phyloP scores from a whole-genome alignment of 2,113 vertebrate genomes.

The Leptobrachium ailaonicum region DNA sequence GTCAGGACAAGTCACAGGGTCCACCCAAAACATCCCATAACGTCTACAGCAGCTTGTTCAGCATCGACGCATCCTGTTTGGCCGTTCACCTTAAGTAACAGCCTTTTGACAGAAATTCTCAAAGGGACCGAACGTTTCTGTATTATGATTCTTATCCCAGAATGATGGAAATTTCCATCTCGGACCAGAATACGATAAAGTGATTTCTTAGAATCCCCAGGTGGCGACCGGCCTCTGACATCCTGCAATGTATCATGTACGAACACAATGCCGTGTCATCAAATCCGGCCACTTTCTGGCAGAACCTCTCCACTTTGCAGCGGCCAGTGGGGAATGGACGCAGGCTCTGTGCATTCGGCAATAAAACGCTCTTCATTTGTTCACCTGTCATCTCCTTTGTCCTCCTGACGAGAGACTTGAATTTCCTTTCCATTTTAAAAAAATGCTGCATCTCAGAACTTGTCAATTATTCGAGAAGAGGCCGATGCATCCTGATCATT shows the following conservation, averaged over 20 bases:
- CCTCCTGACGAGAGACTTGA: conserved; percentile 29
- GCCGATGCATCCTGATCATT: conserved; percentile 37
- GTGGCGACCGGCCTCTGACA: background rate
- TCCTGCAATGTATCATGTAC: conserved; percentile 8
- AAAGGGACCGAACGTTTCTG: no score
- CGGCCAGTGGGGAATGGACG: background rate
- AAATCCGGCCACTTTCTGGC: conserved; percentile 7
- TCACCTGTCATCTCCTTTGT: conserved; percentile 14
- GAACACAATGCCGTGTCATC: conserved; percentile 35
- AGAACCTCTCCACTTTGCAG: conserved; percentile 1
- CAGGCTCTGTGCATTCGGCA: conserved; percentile 20
- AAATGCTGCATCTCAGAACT: conserved; percentile 38
- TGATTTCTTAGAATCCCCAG: background rate
- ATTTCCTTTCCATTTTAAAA: conserved; percentile 51
- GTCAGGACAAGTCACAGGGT: no score
- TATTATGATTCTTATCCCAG: background rate
- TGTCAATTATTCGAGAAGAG: conserved; percentile 44
- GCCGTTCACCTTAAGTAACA: no score
- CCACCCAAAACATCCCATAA: no score
- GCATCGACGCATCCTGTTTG: no score
- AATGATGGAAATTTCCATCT: background rate
- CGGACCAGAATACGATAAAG: background rate
- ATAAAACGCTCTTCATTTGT: conserved; percentile 33
- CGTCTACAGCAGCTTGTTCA: no score
- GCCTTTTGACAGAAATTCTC: no score